Evolutionary conservation across 1,140 invertebrate genomes (phyloP).

Genomic region (Halesus radiatus): DNA sequence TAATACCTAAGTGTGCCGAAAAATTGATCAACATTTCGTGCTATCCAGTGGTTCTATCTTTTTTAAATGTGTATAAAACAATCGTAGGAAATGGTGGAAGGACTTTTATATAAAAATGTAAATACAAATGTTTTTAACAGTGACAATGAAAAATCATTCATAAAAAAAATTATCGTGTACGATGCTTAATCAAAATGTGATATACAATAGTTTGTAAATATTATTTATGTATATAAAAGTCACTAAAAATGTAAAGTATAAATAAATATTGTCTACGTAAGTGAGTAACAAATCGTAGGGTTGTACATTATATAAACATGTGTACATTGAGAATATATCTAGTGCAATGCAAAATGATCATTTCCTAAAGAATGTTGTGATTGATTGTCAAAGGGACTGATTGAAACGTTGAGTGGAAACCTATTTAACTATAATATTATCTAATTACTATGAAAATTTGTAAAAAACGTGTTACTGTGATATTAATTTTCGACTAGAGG

Average conservation of each 20-base stretch:
- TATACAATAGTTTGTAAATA: constrained; percentile 55
- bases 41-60: no score
- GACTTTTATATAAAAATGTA: not conserved
- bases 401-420: constrained; percentile 10
- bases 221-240: constrained; percentile 43
- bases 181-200: constrained; percentile 52
- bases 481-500: constrained; percentile 48
- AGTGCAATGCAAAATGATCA: constrained; percentile 32
- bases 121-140: constrained; percentile 31
- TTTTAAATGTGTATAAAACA: not conserved
- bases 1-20: no score
- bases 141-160: constrained; percentile 19
- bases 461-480: constrained; percentile 52
- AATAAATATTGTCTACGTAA: not conserved
- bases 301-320: constrained; percentile 16
- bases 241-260: constrained; percentile 41
- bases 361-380: constrained; percentile 35
- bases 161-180: constrained; percentile 23
- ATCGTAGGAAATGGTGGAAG: not conserved
- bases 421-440: constrained; percentile 34
- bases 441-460: constrained; percentile 29
- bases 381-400: constrained; percentile 25
- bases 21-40: no score
- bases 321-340: constrained; percentile 42
- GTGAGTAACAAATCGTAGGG: not conserved